phyloP scores from a whole-genome alignment of 1,140 invertebrate species.

The Danaus melanippus region DNA sequence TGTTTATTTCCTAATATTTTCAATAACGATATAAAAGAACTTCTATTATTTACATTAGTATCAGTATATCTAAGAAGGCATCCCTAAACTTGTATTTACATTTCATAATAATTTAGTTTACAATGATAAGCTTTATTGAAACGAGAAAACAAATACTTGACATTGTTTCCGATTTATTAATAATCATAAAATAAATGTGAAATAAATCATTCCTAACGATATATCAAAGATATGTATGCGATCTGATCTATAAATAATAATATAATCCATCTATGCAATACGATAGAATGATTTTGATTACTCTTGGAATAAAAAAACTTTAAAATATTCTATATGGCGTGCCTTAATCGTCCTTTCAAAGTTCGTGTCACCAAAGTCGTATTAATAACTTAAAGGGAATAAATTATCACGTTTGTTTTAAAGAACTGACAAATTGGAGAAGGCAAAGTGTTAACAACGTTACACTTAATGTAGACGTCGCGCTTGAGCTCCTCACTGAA shows the following conservation, averaged over 20 bases:
- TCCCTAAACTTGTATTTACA: slow-evolving; percentile 57
- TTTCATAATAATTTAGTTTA: slow-evolving; percentile 15
- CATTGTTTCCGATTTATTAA: slow-evolving; percentile 9
- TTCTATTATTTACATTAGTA: slow-evolving; percentile 46
- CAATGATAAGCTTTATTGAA: slow-evolving; percentile 17
- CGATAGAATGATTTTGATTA: slow-evolving; percentile 11
- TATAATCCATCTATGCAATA: slow-evolving; percentile 7
- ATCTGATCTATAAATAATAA: slow-evolving; percentile 14
- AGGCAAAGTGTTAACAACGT: slow-evolving; percentile 59
- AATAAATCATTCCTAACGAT: too few species aligned
- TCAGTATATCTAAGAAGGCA: slow-evolving; percentile 59
- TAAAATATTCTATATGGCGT: slow-evolving; percentile 14
- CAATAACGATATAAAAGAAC: slow-evolving; percentile 35
- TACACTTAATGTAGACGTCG: slow-evolving; percentile 47
- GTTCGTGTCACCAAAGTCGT: slow-evolving; percentile 4
- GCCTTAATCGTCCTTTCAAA: slow-evolving; percentile 14
- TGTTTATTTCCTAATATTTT: slow-evolving; percentile 21
- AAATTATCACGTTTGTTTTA: slow-evolving; percentile 65
- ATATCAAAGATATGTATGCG: slow-evolving; percentile 28
- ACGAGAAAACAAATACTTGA: slow-evolving; percentile 16
- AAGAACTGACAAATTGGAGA: slow-evolving; percentile 39
- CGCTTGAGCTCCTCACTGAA: slow-evolving; percentile 56
- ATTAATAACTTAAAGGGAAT: slow-evolving; percentile 35
- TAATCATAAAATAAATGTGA: slow-evolving; percentile 16
- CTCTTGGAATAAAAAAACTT: slow-evolving; percentile 8